Conservation (phyloP, 2,888 invertebrate species). For the Baccha elongata region DNA sequence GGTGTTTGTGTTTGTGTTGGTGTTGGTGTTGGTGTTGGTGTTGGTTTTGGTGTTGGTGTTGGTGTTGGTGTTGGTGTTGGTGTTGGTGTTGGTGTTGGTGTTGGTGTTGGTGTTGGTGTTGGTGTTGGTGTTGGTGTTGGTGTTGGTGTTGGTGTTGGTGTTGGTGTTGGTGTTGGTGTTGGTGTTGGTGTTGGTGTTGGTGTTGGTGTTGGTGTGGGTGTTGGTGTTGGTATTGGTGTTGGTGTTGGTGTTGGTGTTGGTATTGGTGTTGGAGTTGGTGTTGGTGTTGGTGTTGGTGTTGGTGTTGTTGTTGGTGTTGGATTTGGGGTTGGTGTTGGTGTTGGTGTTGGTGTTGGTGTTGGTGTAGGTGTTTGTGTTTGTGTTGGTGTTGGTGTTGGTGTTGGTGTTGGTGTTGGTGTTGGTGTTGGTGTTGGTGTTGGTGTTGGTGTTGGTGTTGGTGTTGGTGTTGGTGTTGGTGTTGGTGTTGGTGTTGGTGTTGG, state of each 20-base stretch:
- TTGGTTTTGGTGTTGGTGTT: too few species aligned
- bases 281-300: slow-evolving; percentile 7
- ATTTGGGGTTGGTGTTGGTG: too few species aligned
- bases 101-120: too few species aligned
- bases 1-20: not conserved
- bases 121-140: not conserved
- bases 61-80: slow-evolving; percentile 3
- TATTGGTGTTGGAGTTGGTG: too few species aligned
- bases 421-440: slow-evolving; percentile 5
- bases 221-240: too few species aligned
- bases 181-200: slow-evolving; percentile 5
- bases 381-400: too few species aligned
- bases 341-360: too few species aligned
- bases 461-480: slow-evolving; percentile 7
- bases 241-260: too few species aligned
- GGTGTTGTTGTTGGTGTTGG: too few species aligned
- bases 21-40: too few species aligned
- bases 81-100: slow-evolving; percentile 1
- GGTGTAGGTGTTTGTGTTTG: too few species aligned
- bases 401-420: slow-evolving; percentile 6
- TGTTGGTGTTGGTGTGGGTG: too few species aligned
- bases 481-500: slow-evolving; percentile 5
- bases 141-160: not conserved
- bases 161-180: not conserved
- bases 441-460: slow-evolving; percentile 7